Base-by-base conservation (phyloP, 2,113 vertebrate genomes). In the Paramisgurnus dabryanus region DNA sequence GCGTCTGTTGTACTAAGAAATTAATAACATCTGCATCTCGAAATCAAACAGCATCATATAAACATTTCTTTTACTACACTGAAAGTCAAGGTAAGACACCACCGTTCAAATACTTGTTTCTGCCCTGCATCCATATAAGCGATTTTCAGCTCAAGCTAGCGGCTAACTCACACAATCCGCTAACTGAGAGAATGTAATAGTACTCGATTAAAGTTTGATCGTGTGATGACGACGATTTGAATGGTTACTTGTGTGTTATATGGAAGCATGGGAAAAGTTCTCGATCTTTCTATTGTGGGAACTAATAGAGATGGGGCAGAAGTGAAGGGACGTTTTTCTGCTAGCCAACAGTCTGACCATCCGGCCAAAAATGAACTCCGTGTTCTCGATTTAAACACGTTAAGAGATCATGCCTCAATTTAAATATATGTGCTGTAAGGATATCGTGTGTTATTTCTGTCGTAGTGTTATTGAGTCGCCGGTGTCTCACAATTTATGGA, bases 21-120 rank as follows among this genome's bases (percentile, higher is more conserved):
- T 34, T 66, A 66, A 66, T 12, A 53, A 55, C 34, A 66, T 66
- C 34, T 41, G 11, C 55, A 53, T 17, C 15, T 47, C 55, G 47
- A 50, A 41, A 66, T 17, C 13, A 27, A 66, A 55, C 27, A 22
- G 34, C 10, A 18, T 53, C 17, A 77, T 66, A 77, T 9, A 55
- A 4, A 76, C 60, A 80, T 77, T 67, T 80, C 71, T 80, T 80
- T 85, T 80, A 80, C 43, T 50, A 63, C 17, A 22, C 22, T 80
- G 77, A 80, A 77, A 71, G 80, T 57, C 72, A 85, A 82, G 84
- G 84, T 85, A 82, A 82, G 84, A 67, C 45, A 6, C 11, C 66
- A 10, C 22, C 1, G 12, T 12, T 8, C 18, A 7, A 66, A 55
- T 11, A 22, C 18, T 18, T 0, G 10, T 18, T 9, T 7, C n/a